Conservation (phyloP, 2,113 vertebrate species). For the Phalacrocorax carbo region DNA sequence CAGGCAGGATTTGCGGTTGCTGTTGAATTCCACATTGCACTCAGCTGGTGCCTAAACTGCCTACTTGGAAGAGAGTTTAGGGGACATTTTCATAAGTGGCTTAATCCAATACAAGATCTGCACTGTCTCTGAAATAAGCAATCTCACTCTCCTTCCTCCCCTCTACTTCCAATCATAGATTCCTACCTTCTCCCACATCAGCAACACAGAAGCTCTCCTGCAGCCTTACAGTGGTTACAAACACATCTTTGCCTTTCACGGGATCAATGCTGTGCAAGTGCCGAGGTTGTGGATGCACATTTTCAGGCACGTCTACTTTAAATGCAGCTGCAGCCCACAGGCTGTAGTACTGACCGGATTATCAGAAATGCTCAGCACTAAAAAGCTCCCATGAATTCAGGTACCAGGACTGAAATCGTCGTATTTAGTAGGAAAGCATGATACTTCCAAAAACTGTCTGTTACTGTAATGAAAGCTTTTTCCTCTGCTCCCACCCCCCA, state of each 20-base stretch:
- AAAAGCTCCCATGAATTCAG: neutral
- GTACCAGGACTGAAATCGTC: neutral
- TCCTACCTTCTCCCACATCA: neutral
- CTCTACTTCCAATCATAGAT: neutral
- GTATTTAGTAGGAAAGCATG: neutral
- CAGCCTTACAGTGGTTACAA: neutral
- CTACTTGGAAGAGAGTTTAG: neutral
- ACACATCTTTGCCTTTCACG: accelerated
- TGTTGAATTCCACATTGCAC: neutral
- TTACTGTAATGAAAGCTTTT: neutral
- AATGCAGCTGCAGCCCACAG: neutral
- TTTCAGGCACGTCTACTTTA: neutral
- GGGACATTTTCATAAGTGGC: neutral
- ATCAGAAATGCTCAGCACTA: neutral
- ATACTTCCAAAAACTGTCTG: neutral
- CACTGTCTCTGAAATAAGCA: neutral
- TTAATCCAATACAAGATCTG: neutral
- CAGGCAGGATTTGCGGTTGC: neutral
- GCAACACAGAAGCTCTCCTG: neutral
- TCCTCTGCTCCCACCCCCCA: too few relatives aligned
- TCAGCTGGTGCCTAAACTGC: neutral
- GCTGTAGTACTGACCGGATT: neutral
- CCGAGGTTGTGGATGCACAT: neutral
- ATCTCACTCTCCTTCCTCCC: neutral
- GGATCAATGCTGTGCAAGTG: neutral